A percentile compares a stretch with the other conserved stretches of the same genome.
Evolutionary conservation across 2,888 invertebrate species (phyloP).

Genomic region (Harmothoe impar): DNA sequence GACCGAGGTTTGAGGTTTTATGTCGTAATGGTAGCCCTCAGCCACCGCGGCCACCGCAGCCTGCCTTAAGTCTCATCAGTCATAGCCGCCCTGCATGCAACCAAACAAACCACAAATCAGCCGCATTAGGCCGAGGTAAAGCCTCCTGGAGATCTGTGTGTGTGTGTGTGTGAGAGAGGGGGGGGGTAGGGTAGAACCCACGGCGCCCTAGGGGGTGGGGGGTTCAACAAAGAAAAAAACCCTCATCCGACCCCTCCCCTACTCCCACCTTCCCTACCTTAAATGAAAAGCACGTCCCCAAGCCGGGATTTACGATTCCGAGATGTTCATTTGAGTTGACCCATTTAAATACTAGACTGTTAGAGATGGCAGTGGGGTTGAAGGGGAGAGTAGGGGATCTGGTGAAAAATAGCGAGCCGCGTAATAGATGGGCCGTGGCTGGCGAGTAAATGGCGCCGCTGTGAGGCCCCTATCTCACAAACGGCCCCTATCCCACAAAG

Average conservation of each 20-base stretch:
- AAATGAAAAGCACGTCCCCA: no score
- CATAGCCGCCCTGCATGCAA: conserved; percentile 19
- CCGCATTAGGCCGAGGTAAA: neutral
- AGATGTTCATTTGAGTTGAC: neutral
- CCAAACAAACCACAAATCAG: conserved; percentile 45
- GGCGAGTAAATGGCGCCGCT: neutral
- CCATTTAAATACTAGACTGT: neutral
- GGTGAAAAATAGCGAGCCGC: neutral
- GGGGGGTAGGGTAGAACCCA: neutral
- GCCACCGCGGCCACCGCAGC: conserved; percentile 5
- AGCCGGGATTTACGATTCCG: neutral
- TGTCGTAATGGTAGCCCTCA: neutral
- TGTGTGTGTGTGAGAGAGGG: no score
- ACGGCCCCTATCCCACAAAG: no score
- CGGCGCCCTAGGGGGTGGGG: neutral
- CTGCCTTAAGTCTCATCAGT: conserved; percentile 23
- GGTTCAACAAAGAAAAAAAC: neutral
- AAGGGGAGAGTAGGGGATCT: neutral
- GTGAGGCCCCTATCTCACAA: no score
- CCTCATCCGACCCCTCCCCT: neutral
- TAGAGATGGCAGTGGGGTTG: neutral
- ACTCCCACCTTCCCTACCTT: no score
- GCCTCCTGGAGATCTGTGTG: no score
- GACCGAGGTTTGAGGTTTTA: conserved; percentile 21
- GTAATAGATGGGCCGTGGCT: neutral